Evolutionary conservation across 2,797 vertebrate species (phyloP).

Genomic region (Lithobates pipiens): DNA sequence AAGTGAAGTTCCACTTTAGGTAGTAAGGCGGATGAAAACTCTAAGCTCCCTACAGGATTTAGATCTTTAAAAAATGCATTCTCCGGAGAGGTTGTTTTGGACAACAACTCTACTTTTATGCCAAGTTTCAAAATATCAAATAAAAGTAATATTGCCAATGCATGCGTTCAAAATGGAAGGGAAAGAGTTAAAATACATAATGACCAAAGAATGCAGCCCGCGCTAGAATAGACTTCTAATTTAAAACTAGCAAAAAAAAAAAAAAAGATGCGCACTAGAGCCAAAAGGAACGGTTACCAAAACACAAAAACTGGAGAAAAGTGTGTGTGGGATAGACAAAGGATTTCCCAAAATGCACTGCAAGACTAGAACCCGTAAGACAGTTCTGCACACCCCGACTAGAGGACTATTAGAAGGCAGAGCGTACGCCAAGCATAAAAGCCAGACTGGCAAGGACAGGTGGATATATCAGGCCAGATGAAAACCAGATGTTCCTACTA

Average conservation of each 20-base stretch:
- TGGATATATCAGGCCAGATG: constrained; percentile 56
- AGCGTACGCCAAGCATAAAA: not conserved
- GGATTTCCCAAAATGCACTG: constrained; percentile 19
- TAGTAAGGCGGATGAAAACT: too few species aligned
- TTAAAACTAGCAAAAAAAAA: constrained; percentile 29
- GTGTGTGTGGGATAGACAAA: not conserved
- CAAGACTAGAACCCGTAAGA: not conserved
- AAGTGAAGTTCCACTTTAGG: too few species aligned
- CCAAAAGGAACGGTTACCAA: constrained; percentile 29
- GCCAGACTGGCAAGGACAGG: constrained; percentile 55
- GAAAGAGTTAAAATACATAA: constrained; percentile 34
- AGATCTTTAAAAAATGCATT: too few species aligned
- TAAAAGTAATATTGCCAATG: too few species aligned
- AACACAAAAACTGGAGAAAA: constrained; percentile 15
- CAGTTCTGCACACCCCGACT: not conserved
- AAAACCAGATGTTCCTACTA: constrained; percentile 59
- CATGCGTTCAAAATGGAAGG: not conserved
- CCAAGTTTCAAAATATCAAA: too few species aligned
- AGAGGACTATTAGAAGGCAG: not conserved
- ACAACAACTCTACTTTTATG: too few species aligned
- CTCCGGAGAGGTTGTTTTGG: too few species aligned
- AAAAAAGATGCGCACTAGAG: not conserved
- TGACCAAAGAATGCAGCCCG: constrained; percentile 4
- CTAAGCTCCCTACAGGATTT: too few species aligned
- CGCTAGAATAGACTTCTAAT: constrained; percentile 18